A percentile compares a stretch with the other conserved stretches of the same genome.
Conservation (phyloP, 2,113 vertebrate species). For the Corydoras sp. region DNA sequence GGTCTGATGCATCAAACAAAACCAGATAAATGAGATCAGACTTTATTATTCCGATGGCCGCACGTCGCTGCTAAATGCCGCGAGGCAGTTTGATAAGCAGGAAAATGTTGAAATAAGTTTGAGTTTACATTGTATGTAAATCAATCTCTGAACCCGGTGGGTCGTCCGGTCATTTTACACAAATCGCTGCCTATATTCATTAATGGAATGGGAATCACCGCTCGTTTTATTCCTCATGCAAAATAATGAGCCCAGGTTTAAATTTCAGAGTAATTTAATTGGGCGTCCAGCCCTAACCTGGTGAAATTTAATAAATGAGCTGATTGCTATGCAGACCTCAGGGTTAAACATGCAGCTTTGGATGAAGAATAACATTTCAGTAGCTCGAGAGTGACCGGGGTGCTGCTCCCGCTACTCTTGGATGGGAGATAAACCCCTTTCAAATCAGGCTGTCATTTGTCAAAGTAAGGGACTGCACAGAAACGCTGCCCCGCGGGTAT, state of each 20-base stretch:
- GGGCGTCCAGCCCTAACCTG: constrained; percentile 13
- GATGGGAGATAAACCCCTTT: background rate
- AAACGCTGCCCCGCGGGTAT: constrained; percentile 9
- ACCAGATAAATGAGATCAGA: too few species aligned
- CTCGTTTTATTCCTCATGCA: constrained; percentile 25
- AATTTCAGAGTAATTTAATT: constrained; percentile 41
- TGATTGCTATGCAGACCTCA: constrained; percentile 28
- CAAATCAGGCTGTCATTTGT: constrained; percentile 13
- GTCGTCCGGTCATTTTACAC: constrained; percentile 14
- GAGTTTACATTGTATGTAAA: background rate
- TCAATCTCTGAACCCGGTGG: constrained; percentile 24
- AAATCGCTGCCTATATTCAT: constrained; percentile 11
- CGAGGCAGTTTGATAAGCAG: constrained; percentile 2
- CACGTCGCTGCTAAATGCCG: too few species aligned
- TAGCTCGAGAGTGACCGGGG: constrained; percentile 7
- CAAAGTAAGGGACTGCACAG: background rate
- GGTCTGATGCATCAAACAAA: too few species aligned
- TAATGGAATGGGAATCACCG: constrained; percentile 18
- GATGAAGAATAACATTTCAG: constrained; percentile 14
- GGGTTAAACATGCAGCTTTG: constrained; percentile 21
- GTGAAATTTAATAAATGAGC: constrained; percentile 19
- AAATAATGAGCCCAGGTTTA: constrained; percentile 34
- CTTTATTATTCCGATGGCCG: too few species aligned
- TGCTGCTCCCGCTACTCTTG: background rate
- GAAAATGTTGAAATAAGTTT: constrained; percentile 22